Conservation (phyloP, 2,113 vertebrate species). For the Prunella himalayana region DNA sequence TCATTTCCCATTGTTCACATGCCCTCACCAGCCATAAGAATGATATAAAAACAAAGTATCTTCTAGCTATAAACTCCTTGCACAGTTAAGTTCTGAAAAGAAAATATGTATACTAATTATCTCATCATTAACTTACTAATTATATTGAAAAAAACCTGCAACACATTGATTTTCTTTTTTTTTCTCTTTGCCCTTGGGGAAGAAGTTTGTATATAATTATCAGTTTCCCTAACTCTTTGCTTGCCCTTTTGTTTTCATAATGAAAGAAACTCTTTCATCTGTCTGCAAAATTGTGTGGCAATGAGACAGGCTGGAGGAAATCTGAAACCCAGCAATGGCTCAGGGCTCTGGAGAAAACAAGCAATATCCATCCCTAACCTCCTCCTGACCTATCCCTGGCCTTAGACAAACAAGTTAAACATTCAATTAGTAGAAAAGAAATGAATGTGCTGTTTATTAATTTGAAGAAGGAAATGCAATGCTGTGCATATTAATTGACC, state of each 20-base stretch:
- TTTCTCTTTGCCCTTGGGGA: not conserved
- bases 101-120: constrained; percentile 45
- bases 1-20: not conserved
- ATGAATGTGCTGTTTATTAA: constrained; percentile 43
- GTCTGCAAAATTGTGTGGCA: constrained; percentile 10
- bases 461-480: not conserved
- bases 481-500: constrained; percentile 28
- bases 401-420: constrained; percentile 63
- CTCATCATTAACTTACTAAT: constrained; percentile 35
- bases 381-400: constrained; percentile 24
- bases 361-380: constrained; percentile 28
- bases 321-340: not conserved
- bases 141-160: not conserved
- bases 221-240: constrained; percentile 28
- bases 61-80: constrained; percentile 1
- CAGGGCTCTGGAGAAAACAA: constrained; percentile 27
- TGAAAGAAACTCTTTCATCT: constrained; percentile 37
- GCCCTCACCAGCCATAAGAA: not conserved
- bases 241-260: constrained; percentile 51
- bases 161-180: not conserved
- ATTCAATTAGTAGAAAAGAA: constrained; percentile 53
- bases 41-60: constrained; percentile 3
- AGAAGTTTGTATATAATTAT: constrained; percentile 31
- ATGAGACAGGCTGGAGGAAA: constrained; percentile 24
- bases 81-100: constrained; percentile 1